Base-by-base conservation (phyloP, 2,797 vertebrate genomes). In the Spheniscus humboldti region DNA sequence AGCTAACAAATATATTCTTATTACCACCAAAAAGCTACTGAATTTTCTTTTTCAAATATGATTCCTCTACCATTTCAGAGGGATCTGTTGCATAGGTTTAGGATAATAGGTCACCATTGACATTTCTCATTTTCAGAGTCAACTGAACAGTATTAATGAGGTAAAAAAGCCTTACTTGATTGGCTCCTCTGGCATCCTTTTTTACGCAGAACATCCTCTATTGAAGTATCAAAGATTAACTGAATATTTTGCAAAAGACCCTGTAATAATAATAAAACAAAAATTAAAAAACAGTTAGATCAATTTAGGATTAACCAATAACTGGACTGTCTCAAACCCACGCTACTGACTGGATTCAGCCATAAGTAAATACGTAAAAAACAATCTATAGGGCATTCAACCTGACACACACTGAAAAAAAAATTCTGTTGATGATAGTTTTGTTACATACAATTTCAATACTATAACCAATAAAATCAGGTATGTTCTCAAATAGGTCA, bases 221-320 rank as follows among this genome's bases (percentile, higher is more conserved):
- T 59, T 1, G 99, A 97, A 30, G 98, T 98, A 79, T 99, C 99
- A 96, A 99, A 99, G 93, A 99, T 97, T 89, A 99, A 98, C 41
- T 96, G 98, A 88, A 99, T 98, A 76, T 99, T 99, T 98, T 99
- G 99, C 92, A 99, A 98, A 89, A 99, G 98, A 68, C 99, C 99
- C 99, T 99, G 98, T 27, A 95, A 91, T 52, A 94, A 96, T 55
- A 43, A 74, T 10, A 73, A 63, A 64, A 80, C 41, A 62, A n/a
- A 13, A 71, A 57, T 55, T 76, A 20, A 78, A 67, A 66, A 52
- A 0, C 9, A 83, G 39, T 50, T 47, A 69, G 10, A 66, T 53
- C 5, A 33, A 60, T 39, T 52, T 69, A 31, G 25, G 23, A 82
- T 8, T 25, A 88, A 39, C 35, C 37, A 47, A 59, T 47, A 63